These are phyloP conservation scores for Drosophila tani DNA, from an alignment of 1,140 invertebrate genomes.

Conservation along the genomic window DNA sequence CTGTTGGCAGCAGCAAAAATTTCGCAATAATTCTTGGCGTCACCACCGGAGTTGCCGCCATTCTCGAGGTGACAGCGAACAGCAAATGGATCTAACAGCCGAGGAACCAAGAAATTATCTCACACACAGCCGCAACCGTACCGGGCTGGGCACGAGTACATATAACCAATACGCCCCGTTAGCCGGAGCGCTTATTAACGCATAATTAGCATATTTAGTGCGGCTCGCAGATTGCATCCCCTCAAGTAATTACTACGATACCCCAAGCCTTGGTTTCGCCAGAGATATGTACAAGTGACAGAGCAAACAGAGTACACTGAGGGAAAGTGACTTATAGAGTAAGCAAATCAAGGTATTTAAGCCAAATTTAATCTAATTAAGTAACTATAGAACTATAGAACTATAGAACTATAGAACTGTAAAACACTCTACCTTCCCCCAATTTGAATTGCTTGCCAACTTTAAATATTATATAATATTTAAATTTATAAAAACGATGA, in stretches of 20 bases:
- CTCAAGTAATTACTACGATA: constrained; percentile 33
- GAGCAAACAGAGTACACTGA: constrained; percentile 3
- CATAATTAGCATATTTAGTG: constrained; percentile 82
- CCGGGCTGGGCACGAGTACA: constrained; percentile 11
- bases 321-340: background rate
- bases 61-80: constrained; percentile 53
- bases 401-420: too few species aligned
- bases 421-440: too few species aligned
- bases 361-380: too few species aligned
- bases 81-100: constrained; percentile 45
- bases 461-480: background rate
- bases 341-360: background rate
- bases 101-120: constrained; percentile 67
- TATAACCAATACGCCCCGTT: constrained; percentile 39
- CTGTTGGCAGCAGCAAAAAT: constrained; percentile 51
- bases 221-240: constrained; percentile 59
- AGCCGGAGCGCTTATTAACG: constrained; percentile 74
- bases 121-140: constrained; percentile 19
- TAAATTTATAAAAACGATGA: background rate
- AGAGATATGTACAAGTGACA: constrained; percentile 30
- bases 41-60: constrained; percentile 29
- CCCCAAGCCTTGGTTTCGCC: constrained; percentile 17
- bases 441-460: too few species aligned
- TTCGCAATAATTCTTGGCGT: constrained; percentile 75
- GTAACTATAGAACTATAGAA: too few species aligned